Evolutionary conservation across 2,797 vertebrate species (phyloP).

Genomic region (Diplodus puntazzo): DNA sequence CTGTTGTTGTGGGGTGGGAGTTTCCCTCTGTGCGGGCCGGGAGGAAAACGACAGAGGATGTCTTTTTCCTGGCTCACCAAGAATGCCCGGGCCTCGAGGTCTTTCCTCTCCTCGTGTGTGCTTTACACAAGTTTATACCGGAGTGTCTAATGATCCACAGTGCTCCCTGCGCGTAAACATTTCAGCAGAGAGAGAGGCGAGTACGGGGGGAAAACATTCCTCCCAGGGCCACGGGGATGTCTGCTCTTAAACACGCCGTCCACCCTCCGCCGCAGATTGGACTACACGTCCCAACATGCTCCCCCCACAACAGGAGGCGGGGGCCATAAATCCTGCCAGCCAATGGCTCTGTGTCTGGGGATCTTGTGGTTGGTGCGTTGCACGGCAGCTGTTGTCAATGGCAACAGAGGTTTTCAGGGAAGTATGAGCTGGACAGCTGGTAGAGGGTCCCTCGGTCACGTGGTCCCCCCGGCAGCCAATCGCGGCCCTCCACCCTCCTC

Average conservation of each 20-base stretch:
- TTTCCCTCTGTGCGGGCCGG: constrained; percentile 68
- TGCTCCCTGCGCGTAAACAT: constrained; percentile 11
- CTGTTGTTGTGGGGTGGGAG: constrained; percentile 80
- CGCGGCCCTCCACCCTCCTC: constrained; percentile 53
- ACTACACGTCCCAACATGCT: constrained; percentile 85
- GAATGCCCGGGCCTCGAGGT: constrained; percentile 68
- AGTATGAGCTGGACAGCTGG: constrained; percentile 86
- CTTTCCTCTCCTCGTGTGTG: constrained; percentile 52
- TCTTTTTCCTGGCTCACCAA: constrained; percentile 80
- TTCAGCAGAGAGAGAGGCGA: constrained; percentile 24
- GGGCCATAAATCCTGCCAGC: constrained; percentile 64
- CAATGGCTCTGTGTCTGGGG: constrained; percentile 74
- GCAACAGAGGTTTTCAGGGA: constrained; percentile 85
- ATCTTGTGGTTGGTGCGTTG: constrained; percentile 72
- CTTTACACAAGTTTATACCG: constrained; percentile 21
- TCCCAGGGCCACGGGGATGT: constrained; percentile 45
- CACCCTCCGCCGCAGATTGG: constrained; percentile 25
- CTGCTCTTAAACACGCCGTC: constrained; percentile 26
- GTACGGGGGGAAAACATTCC: constrained; percentile 36
- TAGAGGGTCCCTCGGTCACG: constrained; percentile 80
- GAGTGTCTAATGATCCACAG: not conserved
- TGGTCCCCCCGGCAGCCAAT: constrained; percentile 77
- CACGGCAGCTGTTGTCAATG: constrained; percentile 84
- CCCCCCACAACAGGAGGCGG: constrained; percentile 55
- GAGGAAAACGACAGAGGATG: constrained; percentile 82